A percentile compares a stretch with the other conserved stretches of the same genome.
phyloP scores from a whole-genome alignment of 2,797 vertebrate species.

The Dermochelys coriacea region DNA sequence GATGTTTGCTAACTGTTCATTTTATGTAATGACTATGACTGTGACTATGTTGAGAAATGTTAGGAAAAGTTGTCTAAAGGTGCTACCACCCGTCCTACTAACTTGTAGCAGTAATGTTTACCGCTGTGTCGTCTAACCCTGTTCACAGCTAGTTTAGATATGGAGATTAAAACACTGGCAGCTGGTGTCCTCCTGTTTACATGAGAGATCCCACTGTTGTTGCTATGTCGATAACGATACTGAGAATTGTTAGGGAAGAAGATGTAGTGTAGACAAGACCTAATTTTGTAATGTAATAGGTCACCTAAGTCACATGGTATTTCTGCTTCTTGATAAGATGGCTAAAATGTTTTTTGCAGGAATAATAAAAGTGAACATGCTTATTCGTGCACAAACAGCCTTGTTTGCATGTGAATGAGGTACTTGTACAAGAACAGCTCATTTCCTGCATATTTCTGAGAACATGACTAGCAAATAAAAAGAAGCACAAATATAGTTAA shows the following conservation, averaged over 20 bases:
- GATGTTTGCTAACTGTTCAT: neutral
- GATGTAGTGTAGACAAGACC: neutral
- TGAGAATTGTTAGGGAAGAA: neutral
- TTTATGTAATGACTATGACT: neutral
- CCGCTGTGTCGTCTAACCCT: neutral
- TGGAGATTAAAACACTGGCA: neutral
- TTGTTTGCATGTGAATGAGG: neutral
- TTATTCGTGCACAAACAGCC: neutral
- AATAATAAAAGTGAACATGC: neutral
- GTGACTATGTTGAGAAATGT: neutral
- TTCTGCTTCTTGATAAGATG: neutral
- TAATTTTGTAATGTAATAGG: neutral
- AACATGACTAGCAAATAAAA: neutral
- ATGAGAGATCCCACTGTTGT: neutral
- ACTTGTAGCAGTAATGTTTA: neutral
- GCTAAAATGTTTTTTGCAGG: neutral
- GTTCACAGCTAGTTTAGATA: neutral
- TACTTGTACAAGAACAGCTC: neutral
- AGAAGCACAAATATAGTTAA: neutral
- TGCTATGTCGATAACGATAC: neutral
- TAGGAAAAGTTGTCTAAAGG: neutral
- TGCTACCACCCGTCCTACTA: neutral
- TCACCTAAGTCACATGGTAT: neutral
- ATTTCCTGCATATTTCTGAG: neutral
- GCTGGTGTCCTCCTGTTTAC: neutral